Conservation (phyloP, 2,888 invertebrate species). For the Metopia argyrocephala region DNA sequence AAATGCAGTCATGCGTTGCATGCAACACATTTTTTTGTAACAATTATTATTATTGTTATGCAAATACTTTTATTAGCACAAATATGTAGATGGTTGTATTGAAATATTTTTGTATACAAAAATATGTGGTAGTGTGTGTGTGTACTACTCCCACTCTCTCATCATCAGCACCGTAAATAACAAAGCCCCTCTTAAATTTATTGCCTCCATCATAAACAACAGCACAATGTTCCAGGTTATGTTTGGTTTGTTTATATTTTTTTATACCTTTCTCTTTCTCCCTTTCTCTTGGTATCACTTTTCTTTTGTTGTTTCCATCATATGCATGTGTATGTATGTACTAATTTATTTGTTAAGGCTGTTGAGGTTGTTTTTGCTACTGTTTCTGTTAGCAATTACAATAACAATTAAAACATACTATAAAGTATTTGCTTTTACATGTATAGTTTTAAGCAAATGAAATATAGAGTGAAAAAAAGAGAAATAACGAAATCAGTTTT, state of each 20-base stretch:
- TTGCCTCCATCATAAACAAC: background rate
- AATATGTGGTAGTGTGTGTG: conserved; percentile 59
- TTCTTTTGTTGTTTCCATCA: too few species aligned
- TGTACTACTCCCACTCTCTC: background rate
- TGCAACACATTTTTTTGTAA: conserved; percentile 66
- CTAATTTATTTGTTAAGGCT: background rate
- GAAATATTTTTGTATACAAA: conserved; percentile 25
- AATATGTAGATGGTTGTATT: background rate
- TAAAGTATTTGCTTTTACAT: background rate
- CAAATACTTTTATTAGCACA: conserved; percentile 69
- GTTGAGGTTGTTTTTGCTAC: background rate
- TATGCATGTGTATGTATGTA: background rate
- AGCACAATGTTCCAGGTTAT: too few species aligned
- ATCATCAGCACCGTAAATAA: background rate
- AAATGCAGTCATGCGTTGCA: conserved; percentile 70
- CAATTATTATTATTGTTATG: conserved; percentile 66
- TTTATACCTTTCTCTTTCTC: background rate
- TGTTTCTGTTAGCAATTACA: background rate
- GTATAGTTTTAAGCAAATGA: background rate
- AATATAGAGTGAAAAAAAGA: background rate
- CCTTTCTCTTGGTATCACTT: background rate
- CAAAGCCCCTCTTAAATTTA: background rate
- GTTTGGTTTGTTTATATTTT: background rate
- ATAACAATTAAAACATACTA: background rate
- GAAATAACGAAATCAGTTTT: background rate